Percentiles rank a stretch among this genome's conserved stretches.
Evolutionary conservation across 2,888 invertebrate species (phyloP).

Genomic region (Scaptomyza parva): DNA sequence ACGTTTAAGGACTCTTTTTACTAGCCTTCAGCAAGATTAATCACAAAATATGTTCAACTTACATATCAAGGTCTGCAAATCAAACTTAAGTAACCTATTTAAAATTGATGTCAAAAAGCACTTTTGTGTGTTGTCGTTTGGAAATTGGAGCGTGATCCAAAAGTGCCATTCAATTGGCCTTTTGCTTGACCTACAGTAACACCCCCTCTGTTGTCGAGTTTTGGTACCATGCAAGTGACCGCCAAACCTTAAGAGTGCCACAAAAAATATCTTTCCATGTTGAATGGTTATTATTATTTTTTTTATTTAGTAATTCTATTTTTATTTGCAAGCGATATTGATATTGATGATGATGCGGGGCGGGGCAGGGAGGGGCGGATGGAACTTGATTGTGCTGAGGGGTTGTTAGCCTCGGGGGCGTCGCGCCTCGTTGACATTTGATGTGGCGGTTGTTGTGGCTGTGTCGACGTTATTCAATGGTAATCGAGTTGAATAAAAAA

Average conservation of each 20-base stretch:
- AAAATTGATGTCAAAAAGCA: constrained; percentile 20
- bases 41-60: too few relatives aligned
- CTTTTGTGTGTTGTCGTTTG: constrained; percentile 23
- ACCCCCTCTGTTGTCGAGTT: constrained; percentile 16
- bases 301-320: constrained; percentile 45
- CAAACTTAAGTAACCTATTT: constrained; percentile 9
- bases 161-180: constrained; percentile 42
- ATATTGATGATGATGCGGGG: constrained; percentile 6
- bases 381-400: not conserved
- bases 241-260: constrained; percentile 17
- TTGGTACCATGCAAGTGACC: constrained; percentile 39
- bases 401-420: constrained; percentile 35
- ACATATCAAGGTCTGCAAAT: not conserved
- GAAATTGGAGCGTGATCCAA: constrained; percentile 31
- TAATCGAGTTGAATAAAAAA: constrained; percentile 20
- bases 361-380: too few relatives aligned
- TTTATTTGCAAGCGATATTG: constrained; percentile 34
- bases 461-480: constrained; percentile 44
- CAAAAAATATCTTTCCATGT: constrained; percentile 37
- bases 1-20: not conserved
- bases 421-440: constrained; percentile 52
- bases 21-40: not conserved
- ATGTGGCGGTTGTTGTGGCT: constrained; percentile 29
- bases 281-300: constrained; percentile 14
- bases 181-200: constrained; percentile 54